These are phyloP conservation scores for Pseudococcus jackbeardsleyi DNA, from an alignment of 2,888 invertebrate genomes.

Conservation along the genomic window DNA sequence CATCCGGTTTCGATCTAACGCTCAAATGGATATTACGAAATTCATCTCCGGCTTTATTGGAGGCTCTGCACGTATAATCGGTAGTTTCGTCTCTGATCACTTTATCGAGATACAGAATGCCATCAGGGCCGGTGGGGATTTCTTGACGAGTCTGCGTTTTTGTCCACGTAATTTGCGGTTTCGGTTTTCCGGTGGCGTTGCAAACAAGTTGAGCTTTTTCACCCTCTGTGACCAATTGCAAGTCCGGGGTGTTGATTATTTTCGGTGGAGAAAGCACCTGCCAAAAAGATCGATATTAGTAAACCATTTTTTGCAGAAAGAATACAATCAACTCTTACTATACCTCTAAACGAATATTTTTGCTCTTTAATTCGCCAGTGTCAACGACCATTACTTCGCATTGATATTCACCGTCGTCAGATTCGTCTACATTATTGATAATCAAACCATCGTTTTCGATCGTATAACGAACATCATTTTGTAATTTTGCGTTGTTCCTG, in stretches of 20 bases:
- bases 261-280: constrained; percentile 83
- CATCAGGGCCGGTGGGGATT: constrained; percentile 68
- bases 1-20: constrained; percentile 83
- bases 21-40: constrained; percentile 79
- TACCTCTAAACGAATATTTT: constrained; percentile 85
- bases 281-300: neutral
- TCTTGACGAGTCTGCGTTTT: constrained; percentile 81
- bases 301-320: neutral
- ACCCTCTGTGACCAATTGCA: constrained; percentile 78
- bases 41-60: constrained; percentile 82
- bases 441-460: constrained; percentile 82
- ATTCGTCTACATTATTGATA: constrained; percentile 82
- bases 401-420: constrained; percentile 88
- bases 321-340: constrained; percentile 50
- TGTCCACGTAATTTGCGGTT: constrained; percentile 87
- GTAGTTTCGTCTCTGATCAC: constrained; percentile 81
- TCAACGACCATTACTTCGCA: constrained; percentile 85
- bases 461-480: constrained; percentile 80
- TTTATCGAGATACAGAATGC: constrained; percentile 77
- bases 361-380: constrained; percentile 83
- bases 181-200: constrained; percentile 86
- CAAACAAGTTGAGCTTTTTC: constrained; percentile 83
- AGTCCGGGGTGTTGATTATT: constrained; percentile 70
- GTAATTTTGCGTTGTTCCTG: constrained; percentile 80
- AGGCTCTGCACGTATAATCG: constrained; percentile 84